Evolutionary conservation across 2,113 vertebrate genomes (phyloP).

Genomic region (Cololabis saira): DNA sequence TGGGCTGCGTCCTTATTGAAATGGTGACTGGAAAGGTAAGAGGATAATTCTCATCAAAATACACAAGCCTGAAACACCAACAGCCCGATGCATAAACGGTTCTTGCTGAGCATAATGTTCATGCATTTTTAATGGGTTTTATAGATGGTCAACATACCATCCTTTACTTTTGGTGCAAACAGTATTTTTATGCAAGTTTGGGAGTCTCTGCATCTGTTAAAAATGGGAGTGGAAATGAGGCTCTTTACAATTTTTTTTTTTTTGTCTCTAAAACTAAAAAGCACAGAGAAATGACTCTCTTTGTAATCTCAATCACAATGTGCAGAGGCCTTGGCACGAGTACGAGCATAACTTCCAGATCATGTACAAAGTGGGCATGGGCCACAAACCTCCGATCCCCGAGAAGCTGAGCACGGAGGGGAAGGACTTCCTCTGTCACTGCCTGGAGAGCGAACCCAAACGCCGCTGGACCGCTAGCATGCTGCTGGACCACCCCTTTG

Average conservation of each 20-base stretch:
- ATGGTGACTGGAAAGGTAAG: conserved; percentile 99
- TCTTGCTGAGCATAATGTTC: no score
- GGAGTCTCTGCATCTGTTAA: background rate
- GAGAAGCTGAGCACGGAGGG: conserved; percentile 97
- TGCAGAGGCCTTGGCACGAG: conserved; percentile 97
- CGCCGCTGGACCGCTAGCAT: conserved; percentile 95
- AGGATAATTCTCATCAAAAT: background rate
- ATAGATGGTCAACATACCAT: no score
- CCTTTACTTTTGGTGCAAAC: no score
- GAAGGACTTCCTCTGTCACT: conserved; percentile 95
- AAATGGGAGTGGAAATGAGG: background rate
- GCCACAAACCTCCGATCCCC: conserved; percentile 96
- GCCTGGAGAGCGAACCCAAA: conserved; percentile 96
- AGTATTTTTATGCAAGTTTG: no score
- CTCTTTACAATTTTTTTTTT: background rate
- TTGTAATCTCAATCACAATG: conserved; percentile 3
- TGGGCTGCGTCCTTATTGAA: conserved; percentile 97
- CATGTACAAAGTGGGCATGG: conserved; percentile 99
- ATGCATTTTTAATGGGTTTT: no score
- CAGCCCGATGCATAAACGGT: no score
- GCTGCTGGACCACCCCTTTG: conserved; percentile 96
- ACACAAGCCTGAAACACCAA: background rate
- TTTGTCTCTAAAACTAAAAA: background rate
- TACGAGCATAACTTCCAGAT: conserved; percentile 99
- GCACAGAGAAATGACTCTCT: background rate